Evolutionary conservation across 2,113 vertebrate species (phyloP).

Genomic region (Rattus norvegicus): DNA sequence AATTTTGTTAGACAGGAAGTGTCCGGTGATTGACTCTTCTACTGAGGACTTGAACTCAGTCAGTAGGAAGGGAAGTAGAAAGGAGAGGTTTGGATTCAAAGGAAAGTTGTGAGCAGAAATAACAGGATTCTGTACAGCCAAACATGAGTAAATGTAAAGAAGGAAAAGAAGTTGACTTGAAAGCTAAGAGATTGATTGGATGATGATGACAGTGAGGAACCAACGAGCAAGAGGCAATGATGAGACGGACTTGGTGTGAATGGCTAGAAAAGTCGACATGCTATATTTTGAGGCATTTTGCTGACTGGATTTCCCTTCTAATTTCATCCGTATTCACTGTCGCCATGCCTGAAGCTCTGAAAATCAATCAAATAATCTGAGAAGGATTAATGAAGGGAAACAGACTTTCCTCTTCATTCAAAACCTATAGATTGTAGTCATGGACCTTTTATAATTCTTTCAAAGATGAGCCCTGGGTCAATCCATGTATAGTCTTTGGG

Average conservation of each 20-base stretch:
- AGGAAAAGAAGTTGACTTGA: not conserved
- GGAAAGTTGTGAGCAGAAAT: not conserved
- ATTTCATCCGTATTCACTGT: not conserved
- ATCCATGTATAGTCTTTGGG: too few species aligned
- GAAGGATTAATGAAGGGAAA: not conserved
- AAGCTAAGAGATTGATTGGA: not conserved
- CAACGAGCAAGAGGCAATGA: not conserved
- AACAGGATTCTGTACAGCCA: not conserved
- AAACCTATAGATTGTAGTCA: not conserved
- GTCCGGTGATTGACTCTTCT: not conserved
- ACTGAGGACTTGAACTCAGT: not conserved
- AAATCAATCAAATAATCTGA: not conserved
- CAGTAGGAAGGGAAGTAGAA: not conserved
- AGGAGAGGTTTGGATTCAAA: not conserved
- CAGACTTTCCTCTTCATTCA: not conserved
- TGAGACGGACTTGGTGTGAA: not conserved
- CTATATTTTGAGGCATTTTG: not conserved
- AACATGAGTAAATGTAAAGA: not conserved
- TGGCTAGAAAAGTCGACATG: not conserved
- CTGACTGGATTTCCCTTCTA: not conserved
- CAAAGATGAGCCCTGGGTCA: not conserved
- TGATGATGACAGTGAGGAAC: not conserved
- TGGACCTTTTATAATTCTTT: not conserved
- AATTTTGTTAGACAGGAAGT: not conserved
- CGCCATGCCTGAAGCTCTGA: not conserved